Conservation (phyloP, 2,113 vertebrate genomes). For the Thermophis baileyi region DNA sequence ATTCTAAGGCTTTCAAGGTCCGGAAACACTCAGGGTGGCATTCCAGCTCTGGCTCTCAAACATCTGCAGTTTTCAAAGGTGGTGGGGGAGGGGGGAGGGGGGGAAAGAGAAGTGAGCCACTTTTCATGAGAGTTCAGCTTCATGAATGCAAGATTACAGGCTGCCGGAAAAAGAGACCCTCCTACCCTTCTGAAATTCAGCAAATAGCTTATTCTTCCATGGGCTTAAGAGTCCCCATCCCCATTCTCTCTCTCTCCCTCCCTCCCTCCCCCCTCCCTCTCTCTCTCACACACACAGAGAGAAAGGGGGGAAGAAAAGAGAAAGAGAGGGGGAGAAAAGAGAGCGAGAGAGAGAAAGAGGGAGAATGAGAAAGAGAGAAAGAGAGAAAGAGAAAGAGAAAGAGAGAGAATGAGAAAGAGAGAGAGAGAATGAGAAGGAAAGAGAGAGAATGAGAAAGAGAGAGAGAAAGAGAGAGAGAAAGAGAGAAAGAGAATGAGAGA, state of each 20-base stretch:
- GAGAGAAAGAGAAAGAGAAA: too few relatives aligned
- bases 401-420: too few relatives aligned
- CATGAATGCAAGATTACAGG: slow-evolving; percentile 44
- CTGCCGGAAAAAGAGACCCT: slow-evolving; percentile 52
- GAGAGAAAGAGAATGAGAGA: not conserved
- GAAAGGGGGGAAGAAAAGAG: too few relatives aligned
- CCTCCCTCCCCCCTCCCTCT: rapidly evolving
- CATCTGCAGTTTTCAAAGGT: slow-evolving; percentile 37
- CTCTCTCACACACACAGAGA: too few relatives aligned
- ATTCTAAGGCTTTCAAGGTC: slow-evolving; percentile 60
- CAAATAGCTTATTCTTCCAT: slow-evolving; percentile 52
- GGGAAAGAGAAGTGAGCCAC: slow-evolving; percentile 38
- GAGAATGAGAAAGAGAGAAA: too few relatives aligned
- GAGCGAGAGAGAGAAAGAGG: too few relatives aligned
- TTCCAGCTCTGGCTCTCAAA: not conserved
- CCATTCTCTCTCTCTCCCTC: too few relatives aligned
- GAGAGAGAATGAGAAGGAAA: too few relatives aligned
- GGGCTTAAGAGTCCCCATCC: not conserved
- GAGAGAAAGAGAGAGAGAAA: too few relatives aligned
- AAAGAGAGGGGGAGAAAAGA: too few relatives aligned
- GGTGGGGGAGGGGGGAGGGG: not conserved
- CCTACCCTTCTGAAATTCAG: slow-evolving; percentile 42
- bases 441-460: too few relatives aligned
- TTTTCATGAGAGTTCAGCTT: slow-evolving; percentile 57
- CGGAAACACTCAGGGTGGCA: slow-evolving; percentile 53